Percentiles rank a stretch among this genome's conserved stretches.
phyloP scores from a whole-genome alignment of 2,888 invertebrate genomes.

The Eristalinus sepulchralis region DNA sequence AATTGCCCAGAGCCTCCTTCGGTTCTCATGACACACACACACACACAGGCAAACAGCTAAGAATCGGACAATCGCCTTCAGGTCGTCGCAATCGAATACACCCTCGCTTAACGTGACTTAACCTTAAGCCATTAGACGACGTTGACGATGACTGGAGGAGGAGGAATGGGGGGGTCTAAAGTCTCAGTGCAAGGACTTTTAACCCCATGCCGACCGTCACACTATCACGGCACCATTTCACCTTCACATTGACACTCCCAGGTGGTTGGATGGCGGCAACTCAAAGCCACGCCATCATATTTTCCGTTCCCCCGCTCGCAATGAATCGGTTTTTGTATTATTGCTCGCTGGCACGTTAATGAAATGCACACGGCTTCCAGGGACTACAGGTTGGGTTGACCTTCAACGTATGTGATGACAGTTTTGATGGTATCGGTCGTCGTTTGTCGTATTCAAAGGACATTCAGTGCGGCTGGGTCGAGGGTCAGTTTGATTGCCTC shows the following conservation, averaged over 20 bases:
- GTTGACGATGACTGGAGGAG: not conserved
- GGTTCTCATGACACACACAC: not conserved
- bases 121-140: constrained; percentile 23
- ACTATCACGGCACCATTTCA: constrained; percentile 2
- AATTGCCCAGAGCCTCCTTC: not conserved
- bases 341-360: constrained; percentile 41
- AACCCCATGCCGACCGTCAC: constrained; percentile 13
- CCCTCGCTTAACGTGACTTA: constrained; percentile 24
- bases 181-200: constrained; percentile 34
- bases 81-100: not conserved
- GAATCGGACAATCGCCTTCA: not conserved
- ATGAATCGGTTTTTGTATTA: constrained; percentile 34
- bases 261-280: constrained; percentile 16
- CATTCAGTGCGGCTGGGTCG: not conserved
- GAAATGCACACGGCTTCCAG: constrained; percentile 14
- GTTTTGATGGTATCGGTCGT: constrained; percentile 22
- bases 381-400: constrained; percentile 7
- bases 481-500: constrained; percentile 38
- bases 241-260: constrained; percentile 61
- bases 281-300: constrained; percentile 15
- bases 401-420: constrained; percentile 46
- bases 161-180: constrained; percentile 10
- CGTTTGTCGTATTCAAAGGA: constrained; percentile 36
- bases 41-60: not conserved
- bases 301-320: constrained; percentile 9